Evolutionary conservation across 1,140 invertebrate species (phyloP).

Genomic region (Zelostemma sp.): DNA sequence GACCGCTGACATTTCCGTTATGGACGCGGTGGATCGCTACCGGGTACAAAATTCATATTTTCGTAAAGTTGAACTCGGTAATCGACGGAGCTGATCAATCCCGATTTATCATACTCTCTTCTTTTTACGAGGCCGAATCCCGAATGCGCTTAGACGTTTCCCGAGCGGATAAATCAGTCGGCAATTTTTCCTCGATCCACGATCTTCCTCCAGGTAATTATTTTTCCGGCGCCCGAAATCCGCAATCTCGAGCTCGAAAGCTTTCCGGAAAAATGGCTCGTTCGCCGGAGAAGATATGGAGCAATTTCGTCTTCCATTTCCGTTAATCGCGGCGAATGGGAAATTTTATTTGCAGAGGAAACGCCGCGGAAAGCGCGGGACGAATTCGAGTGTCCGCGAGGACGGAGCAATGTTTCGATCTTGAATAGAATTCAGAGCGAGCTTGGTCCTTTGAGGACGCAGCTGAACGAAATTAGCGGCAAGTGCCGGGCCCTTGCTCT

Average conservation of each 20-base stretch:
- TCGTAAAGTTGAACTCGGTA: no score
- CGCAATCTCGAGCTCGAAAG: no score
- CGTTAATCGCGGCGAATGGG: no score
- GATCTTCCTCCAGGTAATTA: no score
- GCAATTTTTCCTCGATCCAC: no score
- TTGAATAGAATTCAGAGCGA: conserved; percentile 33
- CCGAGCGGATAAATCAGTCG: no score
- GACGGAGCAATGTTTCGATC: conserved; percentile 31
- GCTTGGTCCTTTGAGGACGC: conserved; percentile 22
- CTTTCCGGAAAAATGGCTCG: no score
- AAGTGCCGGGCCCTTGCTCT: conserved; percentile 23
- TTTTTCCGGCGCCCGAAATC: no score
- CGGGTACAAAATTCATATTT: no score
- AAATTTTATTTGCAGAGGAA: background rate
- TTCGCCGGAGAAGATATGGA: no score
- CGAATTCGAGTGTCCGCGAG: conserved; percentile 26
- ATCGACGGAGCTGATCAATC: conserved; percentile 11
- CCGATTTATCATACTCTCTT: conserved; percentile 24
- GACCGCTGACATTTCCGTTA: background rate
- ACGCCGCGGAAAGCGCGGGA: conserved; percentile 17
- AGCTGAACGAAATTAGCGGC: conserved; percentile 42
- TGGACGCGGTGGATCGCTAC: background rate
- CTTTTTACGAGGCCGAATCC: conserved; percentile 25
- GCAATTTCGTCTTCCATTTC: no score
- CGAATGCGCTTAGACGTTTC: conserved; percentile 17